These are phyloP conservation scores for Schizotus pectinicornis DNA, from an alignment of 2,888 invertebrate species.

Conservation along the genomic window DNA sequence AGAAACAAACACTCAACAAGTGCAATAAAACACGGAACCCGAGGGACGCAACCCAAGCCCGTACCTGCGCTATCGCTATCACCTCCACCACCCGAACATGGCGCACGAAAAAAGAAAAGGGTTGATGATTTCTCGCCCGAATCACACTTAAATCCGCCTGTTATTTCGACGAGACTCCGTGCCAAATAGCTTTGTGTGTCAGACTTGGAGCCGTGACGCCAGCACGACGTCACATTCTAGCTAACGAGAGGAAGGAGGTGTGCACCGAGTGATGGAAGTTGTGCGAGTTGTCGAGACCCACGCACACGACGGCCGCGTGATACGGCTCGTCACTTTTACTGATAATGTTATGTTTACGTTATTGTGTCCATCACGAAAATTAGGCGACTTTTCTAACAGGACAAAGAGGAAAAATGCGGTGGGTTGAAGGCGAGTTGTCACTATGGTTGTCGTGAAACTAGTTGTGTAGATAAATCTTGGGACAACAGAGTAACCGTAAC, in stretches of 20 bases:
- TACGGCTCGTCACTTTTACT: no score
- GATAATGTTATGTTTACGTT: no score
- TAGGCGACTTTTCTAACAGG: no score
- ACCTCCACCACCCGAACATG: neutral
- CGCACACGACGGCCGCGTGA: no score
- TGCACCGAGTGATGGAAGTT: neutral
- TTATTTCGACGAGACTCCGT: conserved; percentile 16
- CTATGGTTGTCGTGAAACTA: no score
- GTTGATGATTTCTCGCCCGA: neutral
- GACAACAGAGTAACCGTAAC: no score
- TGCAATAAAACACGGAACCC: conserved; percentile 27
- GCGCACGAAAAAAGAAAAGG: neutral
- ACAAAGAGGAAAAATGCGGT: no score
- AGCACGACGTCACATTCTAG: conserved; percentile 39
- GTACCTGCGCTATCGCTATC: conserved; percentile 1
- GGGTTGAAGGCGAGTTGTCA: no score
- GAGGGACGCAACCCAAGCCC: conserved; percentile 13
- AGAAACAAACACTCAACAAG: conserved; percentile 41
- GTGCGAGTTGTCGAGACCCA: neutral
- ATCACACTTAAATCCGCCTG: conserved; percentile 11
- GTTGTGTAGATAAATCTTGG: no score
- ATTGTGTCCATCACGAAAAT: no score
- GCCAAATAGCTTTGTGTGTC: conserved; percentile 34
- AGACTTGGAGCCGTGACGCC: conserved; percentile 37
- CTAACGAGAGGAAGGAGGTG: conserved; percentile 23